Base-by-base conservation (phyloP, 1,140 invertebrate genomes). In the Druon quercuslanigerum region DNA sequence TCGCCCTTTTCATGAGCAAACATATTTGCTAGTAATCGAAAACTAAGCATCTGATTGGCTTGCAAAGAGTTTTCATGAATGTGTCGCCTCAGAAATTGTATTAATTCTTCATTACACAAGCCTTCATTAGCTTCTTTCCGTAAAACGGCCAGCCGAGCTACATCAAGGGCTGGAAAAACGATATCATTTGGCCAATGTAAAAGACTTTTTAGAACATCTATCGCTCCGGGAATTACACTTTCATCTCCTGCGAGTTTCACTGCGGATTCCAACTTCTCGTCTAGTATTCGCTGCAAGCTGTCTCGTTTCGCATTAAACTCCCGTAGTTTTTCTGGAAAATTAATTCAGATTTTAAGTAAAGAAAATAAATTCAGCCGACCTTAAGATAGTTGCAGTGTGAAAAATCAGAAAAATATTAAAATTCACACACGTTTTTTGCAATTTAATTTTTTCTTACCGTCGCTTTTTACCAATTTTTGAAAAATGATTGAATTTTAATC, bases 121-220 rank as follows among this genome's bases (percentile, higher is more conserved):
- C 89, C 77, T 80, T 91, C 91, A 90, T 94, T 94, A 16, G 95
- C 91, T 0, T 91, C 89, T 86, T 93, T 92, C 79, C 94, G 93
- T 51, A 95, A 93, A 33, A 98, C 92, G 1, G 95, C 95, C 82
- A 98, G 91, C 74, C 97, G 93, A 3, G 96, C 92, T 17, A 98
- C 90, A 90, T 99, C 97, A 40, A 99, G 90, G 11, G 95, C 95
- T 1, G 98, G 98, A 90, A 98, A 98, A 1, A 98, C 89, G 78
- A 94, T 93, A 85, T 97, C 95, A 87, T 93, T 92, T 4, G 96
- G 96, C 97, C 96, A 98, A 79, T 94, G 90, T 33, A 98, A 87
- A 72, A 97, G 90, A 81, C 92, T 92, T 85, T 94, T 93, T 60
- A 97, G 85, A n/a, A 93, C 89, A n/a, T 92, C 89, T 19, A 95